Evolutionary conservation across 2,113 vertebrate species (phyloP).

Genomic region (Sturnus vulgaris): DNA sequence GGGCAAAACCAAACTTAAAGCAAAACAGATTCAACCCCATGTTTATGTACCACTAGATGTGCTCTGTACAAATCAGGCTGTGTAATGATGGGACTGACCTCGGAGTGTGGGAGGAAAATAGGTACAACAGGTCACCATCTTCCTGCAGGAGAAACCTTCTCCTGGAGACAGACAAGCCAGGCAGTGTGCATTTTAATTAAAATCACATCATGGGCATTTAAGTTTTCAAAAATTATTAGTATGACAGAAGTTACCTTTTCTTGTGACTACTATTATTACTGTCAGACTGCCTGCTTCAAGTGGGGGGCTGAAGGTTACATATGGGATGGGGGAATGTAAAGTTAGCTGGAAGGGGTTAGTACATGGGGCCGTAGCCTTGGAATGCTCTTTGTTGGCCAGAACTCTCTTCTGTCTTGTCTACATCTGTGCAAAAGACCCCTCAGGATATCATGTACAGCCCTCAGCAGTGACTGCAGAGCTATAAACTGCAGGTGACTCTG

Average conservation of each 20-base stretch:
- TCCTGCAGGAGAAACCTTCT: conserved; percentile 43
- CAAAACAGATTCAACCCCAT: neutral
- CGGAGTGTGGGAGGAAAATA: neutral
- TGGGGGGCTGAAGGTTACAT: conserved; percentile 78
- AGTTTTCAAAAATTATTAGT: conserved; percentile 80
- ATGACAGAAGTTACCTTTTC: conserved; percentile 74
- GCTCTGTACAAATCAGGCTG: neutral
- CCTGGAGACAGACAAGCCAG: conserved; percentile 58
- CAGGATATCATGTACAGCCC: conserved; percentile 27
- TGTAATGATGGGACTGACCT: conserved; percentile 32
- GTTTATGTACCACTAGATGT: neutral
- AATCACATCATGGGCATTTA: conserved; percentile 78
- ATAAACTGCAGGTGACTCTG: conserved; percentile 78
- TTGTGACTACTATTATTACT: conserved; percentile 78
- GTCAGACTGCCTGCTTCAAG: conserved; percentile 69
- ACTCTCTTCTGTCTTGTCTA: conserved; percentile 57
- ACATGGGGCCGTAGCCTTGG: neutral
- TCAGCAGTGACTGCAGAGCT: conserved; percentile 49
- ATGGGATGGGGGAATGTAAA: conserved; percentile 68
- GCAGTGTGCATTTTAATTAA: conserved; percentile 76
- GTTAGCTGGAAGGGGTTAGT: conserved; percentile 61
- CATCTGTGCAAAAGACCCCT: conserved; percentile 52
- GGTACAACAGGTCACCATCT: neutral
- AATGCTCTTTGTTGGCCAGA: conserved; percentile 49
- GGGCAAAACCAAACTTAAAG: neutral